Evolutionary conservation across 2,797 vertebrate genomes (phyloP).

Genomic region (Apogon talboti): DNA sequence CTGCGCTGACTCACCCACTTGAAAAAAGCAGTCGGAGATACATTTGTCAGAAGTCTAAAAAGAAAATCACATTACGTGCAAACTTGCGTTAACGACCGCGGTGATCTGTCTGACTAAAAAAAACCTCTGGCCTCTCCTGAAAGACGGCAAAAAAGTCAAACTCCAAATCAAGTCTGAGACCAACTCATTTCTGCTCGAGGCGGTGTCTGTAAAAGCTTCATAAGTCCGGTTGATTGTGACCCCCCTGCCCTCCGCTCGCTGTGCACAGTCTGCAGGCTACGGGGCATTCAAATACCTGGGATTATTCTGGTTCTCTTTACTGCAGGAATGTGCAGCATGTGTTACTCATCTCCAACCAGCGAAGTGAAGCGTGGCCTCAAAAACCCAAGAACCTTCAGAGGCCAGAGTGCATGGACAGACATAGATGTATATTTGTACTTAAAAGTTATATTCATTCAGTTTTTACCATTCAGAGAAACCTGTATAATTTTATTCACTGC

Average conservation of each 20-base stretch:
- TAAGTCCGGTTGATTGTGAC: conserved; percentile 36
- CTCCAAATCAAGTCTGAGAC: conserved; percentile 1
- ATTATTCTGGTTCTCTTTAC: conserved; percentile 61
- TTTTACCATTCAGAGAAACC: no score
- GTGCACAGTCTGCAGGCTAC: conserved; percentile 21
- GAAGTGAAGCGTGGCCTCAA: conserved; percentile 35
- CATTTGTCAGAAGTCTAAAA: conserved; percentile 21
- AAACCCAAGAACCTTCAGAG: conserved; percentile 43
- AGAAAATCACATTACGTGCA: neutral
- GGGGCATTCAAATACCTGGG: conserved; percentile 50
- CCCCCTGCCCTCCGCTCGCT: conserved; percentile 6
- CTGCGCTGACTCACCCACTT: conserved; percentile 56
- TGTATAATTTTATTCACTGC: no score
- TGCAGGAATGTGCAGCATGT: conserved; percentile 66
- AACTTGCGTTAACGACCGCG: neutral
- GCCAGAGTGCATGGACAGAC: neutral
- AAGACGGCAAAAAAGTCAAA: neutral
- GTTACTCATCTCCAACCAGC: conserved; percentile 52
- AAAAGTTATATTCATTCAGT: no score
- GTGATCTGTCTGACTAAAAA: neutral
- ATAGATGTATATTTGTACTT: no score
- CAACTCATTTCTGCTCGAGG: conserved; percentile 5
- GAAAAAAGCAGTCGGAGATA: conserved; percentile 12
- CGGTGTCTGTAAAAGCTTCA: conserved; percentile 5
- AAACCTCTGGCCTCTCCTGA: no score